Base-by-base conservation (phyloP, 2,113 vertebrate species). In the Nansenia antarctica region DNA sequence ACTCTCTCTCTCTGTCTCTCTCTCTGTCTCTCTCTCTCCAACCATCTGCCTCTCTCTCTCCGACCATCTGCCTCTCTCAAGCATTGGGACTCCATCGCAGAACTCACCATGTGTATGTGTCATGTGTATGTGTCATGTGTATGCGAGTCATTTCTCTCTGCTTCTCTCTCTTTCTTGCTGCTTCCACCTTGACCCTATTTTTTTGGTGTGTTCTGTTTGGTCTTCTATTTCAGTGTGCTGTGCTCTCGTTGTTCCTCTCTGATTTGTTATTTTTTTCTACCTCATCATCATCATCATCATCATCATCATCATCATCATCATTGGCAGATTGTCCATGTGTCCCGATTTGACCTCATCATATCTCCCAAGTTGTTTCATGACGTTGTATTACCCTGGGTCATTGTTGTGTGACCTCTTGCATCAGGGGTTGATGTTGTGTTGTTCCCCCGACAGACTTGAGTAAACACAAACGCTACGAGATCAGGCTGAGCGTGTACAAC, bases 401-500 rank as follows among this genome's bases (percentile, higher is more conserved):
- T n/a, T 8, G n/a, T n/a, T 5, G 20, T 24, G 49, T 53, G 20
- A 9, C 20, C 22, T 8, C 20, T 53, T 24, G 2, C 9, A 9
- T 24, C 20, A 9, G 45, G 49, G 49, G 20, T 53, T 53, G 20
- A 2, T 35, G 58, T 27, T 60, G 22, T 52, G n/a, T 39, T 73
- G 14, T 65, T 67, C n/a, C 72, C 59, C 26, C 77, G 31, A 18
- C 87, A 98, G 97, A 99, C 87, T 91, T 99, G 87, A 98, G 86
- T 89, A 97, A 98, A 83, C 96, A 98, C 91, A 94, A 93, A 76
- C 95, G 97, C 63, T 99, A 98, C 0, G 98, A 99, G 92, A 95
- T 99, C 83, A 93, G 96, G 11, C 94, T 98, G 90, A 98, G 96
- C 0, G 93, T 97, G 75, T 99, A 98, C 87, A 99, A 99, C 0